Conservation (phyloP, 2,113 vertebrate species). For the Rafetus swinhoei region DNA sequence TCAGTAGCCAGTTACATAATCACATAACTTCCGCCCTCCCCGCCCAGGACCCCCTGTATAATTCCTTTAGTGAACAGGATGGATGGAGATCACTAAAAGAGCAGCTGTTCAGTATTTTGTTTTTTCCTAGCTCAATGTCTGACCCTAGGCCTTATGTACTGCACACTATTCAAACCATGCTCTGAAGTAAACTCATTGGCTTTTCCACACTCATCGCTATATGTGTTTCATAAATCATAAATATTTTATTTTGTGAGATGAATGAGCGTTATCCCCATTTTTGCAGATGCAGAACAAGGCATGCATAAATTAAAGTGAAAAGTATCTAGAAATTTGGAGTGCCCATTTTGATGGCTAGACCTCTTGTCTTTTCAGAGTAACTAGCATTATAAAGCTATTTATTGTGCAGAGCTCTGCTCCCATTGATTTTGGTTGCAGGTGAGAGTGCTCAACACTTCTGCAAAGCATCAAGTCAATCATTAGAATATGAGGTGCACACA, state of each 20-base stretch:
- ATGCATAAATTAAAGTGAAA: neutral
- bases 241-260: neutral
- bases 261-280: neutral
- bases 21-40: neutral
- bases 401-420: neutral
- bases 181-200: neutral
- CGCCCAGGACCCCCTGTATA: neutral
- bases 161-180: neutral
- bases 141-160: neutral
- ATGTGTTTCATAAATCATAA: neutral
- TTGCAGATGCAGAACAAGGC: neutral
- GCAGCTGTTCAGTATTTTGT: neutral
- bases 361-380: neutral
- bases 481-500: neutral
- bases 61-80: neutral
- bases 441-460: neutral
- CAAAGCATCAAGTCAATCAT: neutral
- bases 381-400: neutral
- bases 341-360: neutral
- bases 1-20: neutral
- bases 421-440: neutral
- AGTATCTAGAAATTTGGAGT: neutral
- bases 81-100: neutral
- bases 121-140: neutral
- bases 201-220: neutral